Evolutionary conservation across 2,797 vertebrate genomes (phyloP).

Genomic region (Sebastes minor): DNA sequence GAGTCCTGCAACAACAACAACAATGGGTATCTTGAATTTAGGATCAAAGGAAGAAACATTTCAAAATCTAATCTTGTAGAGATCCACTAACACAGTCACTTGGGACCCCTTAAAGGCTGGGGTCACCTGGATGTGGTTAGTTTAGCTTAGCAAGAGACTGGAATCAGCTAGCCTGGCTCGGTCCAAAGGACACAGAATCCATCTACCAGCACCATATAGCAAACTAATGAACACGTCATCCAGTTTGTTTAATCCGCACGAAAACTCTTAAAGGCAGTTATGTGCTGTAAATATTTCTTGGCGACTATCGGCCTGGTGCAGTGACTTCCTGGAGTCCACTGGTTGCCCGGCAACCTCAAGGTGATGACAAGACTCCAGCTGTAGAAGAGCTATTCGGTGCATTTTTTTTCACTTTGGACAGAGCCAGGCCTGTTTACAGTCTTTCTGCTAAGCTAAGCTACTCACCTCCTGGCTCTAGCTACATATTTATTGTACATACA

Average conservation of each 20-base stretch:
- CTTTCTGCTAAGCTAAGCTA: no score
- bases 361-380: background rate
- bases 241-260: background rate
- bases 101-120: background rate
- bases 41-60: background rate
- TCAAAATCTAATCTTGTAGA: background rate
- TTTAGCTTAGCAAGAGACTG: background rate
- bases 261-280: background rate
- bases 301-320: background rate
- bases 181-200: background rate
- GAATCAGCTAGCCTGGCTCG: background rate
- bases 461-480: no score
- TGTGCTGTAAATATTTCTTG: background rate
- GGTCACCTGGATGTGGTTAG: background rate
- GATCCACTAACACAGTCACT: background rate
- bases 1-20: conserved; percentile 56
- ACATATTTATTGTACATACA: no score
- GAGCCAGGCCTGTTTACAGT: background rate
- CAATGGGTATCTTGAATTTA: background rate
- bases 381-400: background rate
- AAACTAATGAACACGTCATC: background rate
- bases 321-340: background rate
- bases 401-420: background rate
- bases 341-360: background rate
- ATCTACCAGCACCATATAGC: background rate